Evolutionary conservation across 1,140 invertebrate species (phyloP), one percentile per base, ranked within the genome.

Genomic region (Cyphomyrmex costatus): DNA sequence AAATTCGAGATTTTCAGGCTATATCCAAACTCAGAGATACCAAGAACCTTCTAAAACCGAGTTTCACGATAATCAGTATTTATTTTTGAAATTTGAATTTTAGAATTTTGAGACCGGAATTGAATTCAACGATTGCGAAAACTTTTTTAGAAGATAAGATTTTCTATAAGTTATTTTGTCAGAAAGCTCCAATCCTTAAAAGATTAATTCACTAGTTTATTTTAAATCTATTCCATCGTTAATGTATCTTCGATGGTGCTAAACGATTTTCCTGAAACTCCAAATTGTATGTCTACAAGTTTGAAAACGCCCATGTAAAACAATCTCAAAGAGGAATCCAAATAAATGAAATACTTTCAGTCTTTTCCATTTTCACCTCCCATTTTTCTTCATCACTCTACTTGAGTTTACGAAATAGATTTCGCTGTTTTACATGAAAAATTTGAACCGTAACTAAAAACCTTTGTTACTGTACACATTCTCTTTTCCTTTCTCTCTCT

Each of bases 311-410:
- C 14, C 30, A 19, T 16, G 78, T 24, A 42, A 14, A 53, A 19
- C 51, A 56, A 33, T 42, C 21, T 70, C 68, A 73, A 73, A 61
- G 68, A 73, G 14, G 70, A 61, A 49, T 74, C 8, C 53, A 70
- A 42, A 70, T 49, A n/a, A 42, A 70, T 56, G 78, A 68, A 80
- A 80, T 70, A 36, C 53, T 53, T 83, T 83, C 79, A 60, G 79
- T 56, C 66, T 83, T 27, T 42, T 27, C 66, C 19, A 73, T 82
- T 74, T 83, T 60, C 79, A 27, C 56, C n/a, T 49, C 36, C 71
- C 68, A 83, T 83, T 83, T 60, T 33, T 83, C 79, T 83, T 60
- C 79, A 19, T 83, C 53, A 61, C 68, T 74, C 36, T 6, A 36
- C 68, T 46, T n/a, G 36, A 49, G 58, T 53, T 56, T 74, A 21